Conservation (phyloP, 2,888 invertebrate species). For the Polydrusus tereticollis region DNA sequence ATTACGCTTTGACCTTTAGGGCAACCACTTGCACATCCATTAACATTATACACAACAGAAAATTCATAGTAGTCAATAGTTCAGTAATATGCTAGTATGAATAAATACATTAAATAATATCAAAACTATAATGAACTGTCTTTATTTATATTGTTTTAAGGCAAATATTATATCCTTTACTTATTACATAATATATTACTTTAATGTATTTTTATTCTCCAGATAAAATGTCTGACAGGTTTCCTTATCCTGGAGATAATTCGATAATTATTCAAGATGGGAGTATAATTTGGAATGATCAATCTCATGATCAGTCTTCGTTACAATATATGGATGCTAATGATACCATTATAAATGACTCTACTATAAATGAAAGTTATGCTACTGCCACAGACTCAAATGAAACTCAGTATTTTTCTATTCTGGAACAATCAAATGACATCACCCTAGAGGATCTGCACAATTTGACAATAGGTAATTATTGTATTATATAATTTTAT, state of each 20-base stretch:
- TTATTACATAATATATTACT: neutral
- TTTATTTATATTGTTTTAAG: too few species aligned
- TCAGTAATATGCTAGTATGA: too few species aligned
- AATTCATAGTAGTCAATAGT: too few species aligned
- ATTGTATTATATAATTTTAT: neutral
- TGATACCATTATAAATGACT: constrained; percentile 53
- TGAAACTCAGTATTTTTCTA: constrained; percentile 63
- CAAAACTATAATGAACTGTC: too few species aligned
- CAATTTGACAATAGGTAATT: constrained; percentile 48
- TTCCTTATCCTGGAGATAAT: constrained; percentile 30
- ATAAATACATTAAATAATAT: too few species aligned
- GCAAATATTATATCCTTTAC: too few species aligned
- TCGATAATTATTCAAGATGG: constrained; percentile 39
- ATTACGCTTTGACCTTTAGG: neutral
- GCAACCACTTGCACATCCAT: too few species aligned
- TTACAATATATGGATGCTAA: constrained; percentile 43
- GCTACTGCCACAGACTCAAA: constrained; percentile 60
- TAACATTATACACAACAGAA: too few species aligned
- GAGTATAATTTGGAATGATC: constrained; percentile 39
- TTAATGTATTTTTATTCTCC: neutral
- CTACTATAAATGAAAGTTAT: constrained; percentile 59
- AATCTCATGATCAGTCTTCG: constrained; percentile 26
- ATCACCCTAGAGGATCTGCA: constrained; percentile 56
- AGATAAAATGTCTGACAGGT: constrained; percentile 36
- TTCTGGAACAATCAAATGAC: constrained; percentile 59